Percentiles rank a stretch among this genome's conserved stretches.
These are phyloP conservation scores for Empis stercorea DNA, from an alignment of 2,888 invertebrate species.

Conservation along the genomic window DNA sequence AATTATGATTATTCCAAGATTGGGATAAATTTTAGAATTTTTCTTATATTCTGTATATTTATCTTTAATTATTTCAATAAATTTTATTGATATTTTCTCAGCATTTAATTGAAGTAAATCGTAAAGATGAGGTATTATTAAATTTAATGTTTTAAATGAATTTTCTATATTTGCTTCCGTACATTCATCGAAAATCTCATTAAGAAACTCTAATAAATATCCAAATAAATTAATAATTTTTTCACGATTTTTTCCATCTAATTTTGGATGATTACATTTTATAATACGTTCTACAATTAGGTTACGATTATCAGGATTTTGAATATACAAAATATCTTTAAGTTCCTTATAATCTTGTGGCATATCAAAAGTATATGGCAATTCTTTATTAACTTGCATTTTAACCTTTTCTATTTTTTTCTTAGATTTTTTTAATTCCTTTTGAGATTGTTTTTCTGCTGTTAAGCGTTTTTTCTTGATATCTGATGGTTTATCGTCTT, in stretches of 20 bases:
- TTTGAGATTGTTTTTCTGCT: neutral
- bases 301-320: constrained; percentile 50
- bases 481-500: constrained; percentile 19
- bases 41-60: constrained; percentile 53
- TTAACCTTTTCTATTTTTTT: neutral
- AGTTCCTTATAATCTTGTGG: constrained; percentile 52
- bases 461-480: neutral
- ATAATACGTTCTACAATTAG: constrained; percentile 68
- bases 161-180: constrained; percentile 33
- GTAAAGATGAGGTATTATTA: constrained; percentile 44
- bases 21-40: constrained; percentile 46
- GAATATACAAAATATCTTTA: constrained; percentile 45
- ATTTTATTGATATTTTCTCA: constrained; percentile 48
- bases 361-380: constrained; percentile 46
- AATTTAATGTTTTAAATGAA: constrained; percentile 47
- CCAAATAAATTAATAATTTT: constrained; percentile 60
- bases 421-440: constrained; percentile 1
- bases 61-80: constrained; percentile 58
- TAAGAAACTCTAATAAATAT: constrained; percentile 63
- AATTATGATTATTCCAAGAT: constrained; percentile 58
- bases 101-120: constrained; percentile 62
- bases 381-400: constrained; percentile 38
- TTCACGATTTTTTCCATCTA: constrained; percentile 65
- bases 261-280: constrained; percentile 74
- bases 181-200: constrained; percentile 46